A percentile compares a stretch with the other conserved stretches of the same genome.
These are phyloP conservation scores for Parnassius mnemosyne DNA, from an alignment of 2,888 invertebrate species.

Conservation along the genomic window DNA sequence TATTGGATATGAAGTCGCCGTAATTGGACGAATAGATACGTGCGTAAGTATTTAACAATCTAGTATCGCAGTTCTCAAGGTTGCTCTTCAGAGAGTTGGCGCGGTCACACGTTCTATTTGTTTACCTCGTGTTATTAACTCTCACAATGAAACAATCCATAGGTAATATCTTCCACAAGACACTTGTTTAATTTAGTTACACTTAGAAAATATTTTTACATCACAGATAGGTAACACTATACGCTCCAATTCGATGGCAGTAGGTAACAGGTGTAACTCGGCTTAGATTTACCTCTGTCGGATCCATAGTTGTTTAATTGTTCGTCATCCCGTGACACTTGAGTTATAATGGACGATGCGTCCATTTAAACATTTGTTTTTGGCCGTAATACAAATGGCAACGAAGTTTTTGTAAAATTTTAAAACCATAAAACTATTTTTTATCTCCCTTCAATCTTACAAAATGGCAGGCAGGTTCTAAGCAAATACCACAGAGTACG, in stretches of 20 bases:
- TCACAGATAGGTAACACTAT: conserved; percentile 71
- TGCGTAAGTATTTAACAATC: conserved; percentile 31
- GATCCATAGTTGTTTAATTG: conserved; percentile 94
- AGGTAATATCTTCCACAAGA: conserved; percentile 42
- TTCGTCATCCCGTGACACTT: conserved; percentile 98
- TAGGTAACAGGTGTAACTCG: conserved; percentile 79
- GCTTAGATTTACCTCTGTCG: conserved; percentile 92
- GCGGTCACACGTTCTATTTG: conserved; percentile 71
- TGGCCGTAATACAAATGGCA: conserved; percentile 76
- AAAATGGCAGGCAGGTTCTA: conserved; percentile 77
- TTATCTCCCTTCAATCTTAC: conserved; percentile 80
- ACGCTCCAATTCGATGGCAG: conserved; percentile 76
- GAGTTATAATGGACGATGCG: conserved; percentile 99
- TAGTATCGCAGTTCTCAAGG: conserved; percentile 58
- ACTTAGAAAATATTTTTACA: conserved; percentile 62
- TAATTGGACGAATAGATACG: background rate
- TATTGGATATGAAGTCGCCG: conserved; percentile 44
- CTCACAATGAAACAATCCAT: conserved; percentile 48
- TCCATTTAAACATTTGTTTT: conserved; percentile 88
- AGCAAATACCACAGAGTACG: conserved; percentile 60
- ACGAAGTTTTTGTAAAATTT: conserved; percentile 73
- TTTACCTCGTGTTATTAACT: conserved; percentile 61
- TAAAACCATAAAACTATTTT: conserved; percentile 81
- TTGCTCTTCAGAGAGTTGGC: conserved; percentile 64
- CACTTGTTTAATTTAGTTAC: conserved; percentile 48